Evolutionary conservation across 2,797 vertebrate species (phyloP), one percentile per base, ranked within the genome.

Genomic region (Crenichthys baileyi): DNA sequence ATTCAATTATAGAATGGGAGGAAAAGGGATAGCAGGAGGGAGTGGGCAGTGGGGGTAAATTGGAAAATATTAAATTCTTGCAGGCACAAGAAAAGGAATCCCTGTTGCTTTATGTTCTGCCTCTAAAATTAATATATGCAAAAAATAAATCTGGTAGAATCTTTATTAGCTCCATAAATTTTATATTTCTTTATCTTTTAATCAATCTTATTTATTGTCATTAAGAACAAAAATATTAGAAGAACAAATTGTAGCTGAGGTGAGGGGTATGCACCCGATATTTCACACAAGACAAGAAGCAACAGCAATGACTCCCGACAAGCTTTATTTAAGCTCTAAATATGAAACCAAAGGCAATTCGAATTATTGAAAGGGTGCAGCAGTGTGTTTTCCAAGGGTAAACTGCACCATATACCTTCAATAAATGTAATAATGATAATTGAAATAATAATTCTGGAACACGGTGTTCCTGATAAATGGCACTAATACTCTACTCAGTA

Each of bases 1-100:
- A 91, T 92, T 92, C 82, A 93, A 92, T 91, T 89, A 90, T 74
- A 51, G 83, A 58, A 80, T 63, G 22, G 78, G 73, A 81, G 55
- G 73, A 76, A 75, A 74, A 73, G 51, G 53, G 56, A 48, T 13
- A 67, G 41, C 48, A 73, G 61, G 73, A 76, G 24, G 22, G 26
- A 46, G 70, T 70, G 6, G 55, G 75, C 56, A 75, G 51, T 46
- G 44, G 76, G 75, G 67, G 75, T 74, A 90, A 87, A 92, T 83
- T 88, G 76, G 76, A 90, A 91, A 90, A 91, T 86, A 81, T 87
- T 51, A 83, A 83, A 77, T 87, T 88, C 72, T 85, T 82, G 70
- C 79, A 75, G 80, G 77, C 73, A 39, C 48, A 26, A 86, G 60
- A n/a, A 86, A 80, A 86, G 67, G n/a, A 78, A 65, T 41, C 76